These are phyloP conservation scores for Remorina albescens DNA, from an alignment of 2,797 vertebrate species.

Conservation along the genomic window DNA sequence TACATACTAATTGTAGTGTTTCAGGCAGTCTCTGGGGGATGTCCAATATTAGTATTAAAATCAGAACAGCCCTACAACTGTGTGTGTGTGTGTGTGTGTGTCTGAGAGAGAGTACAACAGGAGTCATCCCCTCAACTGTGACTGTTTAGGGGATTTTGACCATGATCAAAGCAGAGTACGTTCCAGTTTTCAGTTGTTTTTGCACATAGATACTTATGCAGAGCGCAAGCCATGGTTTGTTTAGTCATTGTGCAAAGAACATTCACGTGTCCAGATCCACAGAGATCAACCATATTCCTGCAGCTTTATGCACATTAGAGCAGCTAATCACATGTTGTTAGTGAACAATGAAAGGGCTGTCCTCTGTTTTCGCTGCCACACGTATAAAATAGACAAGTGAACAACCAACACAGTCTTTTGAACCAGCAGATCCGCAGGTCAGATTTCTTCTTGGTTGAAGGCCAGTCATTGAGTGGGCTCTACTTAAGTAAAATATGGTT, in stretches of 20 bases:
- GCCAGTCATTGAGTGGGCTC: slow-evolving; percentile 11
- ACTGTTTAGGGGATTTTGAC: slow-evolving; percentile 47
- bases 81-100: background rate
- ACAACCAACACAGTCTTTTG: background rate
- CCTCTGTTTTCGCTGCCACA: slow-evolving; percentile 25
- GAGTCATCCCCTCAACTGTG: slow-evolving; percentile 43
- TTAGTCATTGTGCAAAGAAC: slow-evolving; percentile 11
- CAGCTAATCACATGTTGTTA: slow-evolving; percentile 59
- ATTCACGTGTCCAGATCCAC: slow-evolving; percentile 26
- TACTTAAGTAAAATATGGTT: slow-evolving; percentile 5
- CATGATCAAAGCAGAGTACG: slow-evolving; percentile 49
- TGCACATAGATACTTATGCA: background rate
- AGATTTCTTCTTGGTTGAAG: slow-evolving; percentile 2
- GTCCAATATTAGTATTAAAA: too few species aligned
- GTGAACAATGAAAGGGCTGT: slow-evolving; percentile 60
- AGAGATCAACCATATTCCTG: background rate
- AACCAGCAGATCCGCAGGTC: slow-evolving; percentile 7
- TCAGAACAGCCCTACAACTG: background rate
- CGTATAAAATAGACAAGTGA: slow-evolving; percentile 10
- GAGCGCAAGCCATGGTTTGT: slow-evolving; percentile 31
- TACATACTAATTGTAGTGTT: too few species aligned
- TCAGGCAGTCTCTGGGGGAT: too few species aligned
- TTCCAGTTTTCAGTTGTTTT: slow-evolving; percentile 28
- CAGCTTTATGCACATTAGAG: slow-evolving; percentile 24
- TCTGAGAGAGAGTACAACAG: slow-evolving; percentile 34